Evolutionary conservation across 2,888 invertebrate genomes (phyloP).

Genomic region (Lamproptera curius): DNA sequence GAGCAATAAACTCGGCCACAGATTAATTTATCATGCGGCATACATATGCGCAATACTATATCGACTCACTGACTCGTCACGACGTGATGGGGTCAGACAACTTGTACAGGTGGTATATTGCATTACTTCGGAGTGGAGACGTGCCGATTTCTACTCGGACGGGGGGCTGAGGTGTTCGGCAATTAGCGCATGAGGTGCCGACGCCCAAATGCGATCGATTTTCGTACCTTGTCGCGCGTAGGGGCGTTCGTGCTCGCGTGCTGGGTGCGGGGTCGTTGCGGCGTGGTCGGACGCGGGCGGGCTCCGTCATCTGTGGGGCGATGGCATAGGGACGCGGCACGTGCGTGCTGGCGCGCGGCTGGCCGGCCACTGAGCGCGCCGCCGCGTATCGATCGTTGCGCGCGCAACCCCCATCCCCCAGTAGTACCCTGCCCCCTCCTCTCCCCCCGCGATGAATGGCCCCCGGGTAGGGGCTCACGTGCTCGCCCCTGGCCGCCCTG

Average conservation of each 20-base stretch:
- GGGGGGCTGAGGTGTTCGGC: not conserved
- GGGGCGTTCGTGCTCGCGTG: slow-evolving; percentile 44
- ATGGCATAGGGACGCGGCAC: slow-evolving; percentile 60
- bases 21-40: not conserved
- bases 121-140: not conserved
- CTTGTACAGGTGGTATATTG: not conserved
- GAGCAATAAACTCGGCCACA: not conserved
- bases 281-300: slow-evolving; percentile 62
- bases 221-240: slow-evolving; percentile 60
- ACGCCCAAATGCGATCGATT: slow-evolving; percentile 46
- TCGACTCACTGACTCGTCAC: not conserved
- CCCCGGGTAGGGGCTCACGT: slow-evolving; percentile 69
- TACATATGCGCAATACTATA: not conserved
- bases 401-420: slow-evolving; percentile 53
- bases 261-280: slow-evolving; percentile 53
- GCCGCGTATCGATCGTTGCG: slow-evolving; percentile 65
- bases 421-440: slow-evolving; percentile 56
- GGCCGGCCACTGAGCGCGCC: slow-evolving; percentile 60
- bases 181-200: not conserved
- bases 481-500: slow-evolving; percentile 41
- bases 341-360: slow-evolving; percentile 60
- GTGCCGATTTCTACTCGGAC: not conserved
- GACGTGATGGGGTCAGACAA: too few relatives aligned
- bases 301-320: slow-evolving; percentile 77
- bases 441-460: slow-evolving; percentile 65